Base-by-base conservation (phyloP, 2,888 invertebrate species). In the Pycnomerus fuliginosus region DNA sequence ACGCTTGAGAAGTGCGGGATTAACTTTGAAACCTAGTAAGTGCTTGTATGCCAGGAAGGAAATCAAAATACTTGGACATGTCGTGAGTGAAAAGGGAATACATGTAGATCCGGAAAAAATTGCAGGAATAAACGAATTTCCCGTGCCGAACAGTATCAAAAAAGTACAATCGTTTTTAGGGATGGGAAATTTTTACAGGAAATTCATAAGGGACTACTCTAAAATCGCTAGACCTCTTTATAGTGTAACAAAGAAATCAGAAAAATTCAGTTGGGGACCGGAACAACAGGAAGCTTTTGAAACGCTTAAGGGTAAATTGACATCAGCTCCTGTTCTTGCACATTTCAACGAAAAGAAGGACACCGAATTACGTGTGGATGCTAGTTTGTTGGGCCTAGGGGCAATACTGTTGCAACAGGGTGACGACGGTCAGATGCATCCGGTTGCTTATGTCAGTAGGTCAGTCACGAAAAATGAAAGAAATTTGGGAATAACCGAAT, bases 391-490 rank as follows among this genome's bases (percentile, higher is more conserved):
- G 12, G 53, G 50, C 2, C 25, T 53, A 2, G 52, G 49, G 17
- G 51, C 52, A 1, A 35, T 53, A 5, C 16, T 53, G 3, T 32
- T 55, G 17, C 53, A 55, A 23, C 42, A 52, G 17, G 34, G 25
- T 1, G 22, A 29, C 1, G 42, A 30, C 10, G 10, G 49, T 16
- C 23, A 44, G 20, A 11, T 37, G 14, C 56, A 56, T 24, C 55
- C 55, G 1, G 27, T 60, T 3, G 48, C 52, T 5, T 60, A 55
- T 27, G 44, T 45, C 2, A 55, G 51, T 41, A 28, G 55, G 5
- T 46, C 39, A 12, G 34, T 54, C 2, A 33, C 50, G n/a, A 50
- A 56, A 35, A 43, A 46, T 2, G 55, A 59, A 23, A 27, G 32
- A 39, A 56, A 55, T 16, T 57, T 52, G 23, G 30, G 39, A 1